These are phyloP conservation scores for Cryptosula pallasiana DNA, from an alignment of 2,888 invertebrate genomes.

Conservation along the genomic window DNA sequence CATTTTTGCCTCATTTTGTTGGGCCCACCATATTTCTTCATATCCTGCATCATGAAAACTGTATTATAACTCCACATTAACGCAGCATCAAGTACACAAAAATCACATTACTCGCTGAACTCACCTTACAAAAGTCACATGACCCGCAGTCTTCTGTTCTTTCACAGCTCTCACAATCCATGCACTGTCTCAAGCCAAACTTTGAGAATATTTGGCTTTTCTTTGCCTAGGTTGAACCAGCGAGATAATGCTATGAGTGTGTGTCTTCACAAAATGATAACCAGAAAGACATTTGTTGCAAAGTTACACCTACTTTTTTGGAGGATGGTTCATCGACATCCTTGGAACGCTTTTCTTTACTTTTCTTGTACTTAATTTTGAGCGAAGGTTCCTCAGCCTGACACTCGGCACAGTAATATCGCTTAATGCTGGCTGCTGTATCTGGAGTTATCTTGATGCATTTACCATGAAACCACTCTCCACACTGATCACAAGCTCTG, in stretches of 20 bases:
- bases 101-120: not conserved
- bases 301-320: conserved; percentile 23
- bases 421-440: conserved; percentile 86
- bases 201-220: not conserved
- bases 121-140: conserved; percentile 60
- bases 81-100: no score
- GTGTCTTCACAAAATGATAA: not conserved
- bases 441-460: conserved; percentile 91
- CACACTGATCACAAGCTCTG: conserved; percentile 91
- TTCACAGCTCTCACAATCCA: conserved; percentile 66
- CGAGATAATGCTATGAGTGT: not conserved
- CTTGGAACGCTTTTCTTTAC: conserved; percentile 24
- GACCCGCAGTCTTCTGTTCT: conserved; percentile 66
- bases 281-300: not conserved
- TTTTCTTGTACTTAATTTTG: conserved; percentile 44
- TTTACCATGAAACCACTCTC: conserved; percentile 98
- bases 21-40: conserved; percentile 57
- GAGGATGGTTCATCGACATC: not conserved
- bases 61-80: no score
- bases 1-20: conserved; percentile 56
- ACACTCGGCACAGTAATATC: conserved; percentile 73
- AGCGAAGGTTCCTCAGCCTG: conserved; percentile 46
- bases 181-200: not conserved
- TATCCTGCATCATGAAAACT: no score
- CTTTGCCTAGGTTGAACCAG: not conserved